Evolutionary conservation across 2,113 vertebrate genomes (phyloP).

Genomic region (Pygoscelis antarcticus): DNA sequence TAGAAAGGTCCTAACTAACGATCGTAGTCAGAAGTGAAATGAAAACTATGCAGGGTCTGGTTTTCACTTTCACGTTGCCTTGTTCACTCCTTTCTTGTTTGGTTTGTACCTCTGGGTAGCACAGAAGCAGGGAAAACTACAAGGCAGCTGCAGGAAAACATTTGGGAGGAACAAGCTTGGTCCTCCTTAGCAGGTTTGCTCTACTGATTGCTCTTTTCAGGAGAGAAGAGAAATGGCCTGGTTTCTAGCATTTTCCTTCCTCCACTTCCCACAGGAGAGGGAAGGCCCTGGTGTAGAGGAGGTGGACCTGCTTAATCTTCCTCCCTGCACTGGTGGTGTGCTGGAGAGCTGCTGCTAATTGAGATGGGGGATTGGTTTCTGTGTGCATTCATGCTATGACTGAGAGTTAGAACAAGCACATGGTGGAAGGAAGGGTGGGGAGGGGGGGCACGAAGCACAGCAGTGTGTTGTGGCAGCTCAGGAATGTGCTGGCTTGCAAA

Average conservation of each 20-base stretch:
- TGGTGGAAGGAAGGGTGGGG: not conserved
- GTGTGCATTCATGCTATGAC: not conserved
- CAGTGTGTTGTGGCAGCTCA: not conserved
- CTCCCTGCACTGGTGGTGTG: not conserved
- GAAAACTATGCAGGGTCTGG: not conserved
- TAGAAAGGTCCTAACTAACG: not conserved
- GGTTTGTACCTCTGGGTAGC: not conserved
- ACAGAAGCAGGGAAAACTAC: not conserved
- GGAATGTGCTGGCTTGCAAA: not conserved
- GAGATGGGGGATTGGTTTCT: not conserved
- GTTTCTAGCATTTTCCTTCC: not conserved
- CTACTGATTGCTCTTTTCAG: not conserved
- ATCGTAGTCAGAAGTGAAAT: not conserved
- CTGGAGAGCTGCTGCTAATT: not conserved
- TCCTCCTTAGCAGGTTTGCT: not conserved
- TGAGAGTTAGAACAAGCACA: not conserved
- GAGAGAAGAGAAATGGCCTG: not conserved
- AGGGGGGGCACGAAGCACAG: not conserved
- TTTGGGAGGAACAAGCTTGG: not conserved
- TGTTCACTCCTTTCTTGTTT: not conserved
- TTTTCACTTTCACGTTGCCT: not conserved
- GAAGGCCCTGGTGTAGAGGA: not conserved
- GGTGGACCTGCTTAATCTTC: not conserved
- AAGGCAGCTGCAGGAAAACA: not conserved
- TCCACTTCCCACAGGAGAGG: not conserved